Base-by-base conservation (phyloP, 2,888 invertebrate species). In the Baronia brevicornis region DNA sequence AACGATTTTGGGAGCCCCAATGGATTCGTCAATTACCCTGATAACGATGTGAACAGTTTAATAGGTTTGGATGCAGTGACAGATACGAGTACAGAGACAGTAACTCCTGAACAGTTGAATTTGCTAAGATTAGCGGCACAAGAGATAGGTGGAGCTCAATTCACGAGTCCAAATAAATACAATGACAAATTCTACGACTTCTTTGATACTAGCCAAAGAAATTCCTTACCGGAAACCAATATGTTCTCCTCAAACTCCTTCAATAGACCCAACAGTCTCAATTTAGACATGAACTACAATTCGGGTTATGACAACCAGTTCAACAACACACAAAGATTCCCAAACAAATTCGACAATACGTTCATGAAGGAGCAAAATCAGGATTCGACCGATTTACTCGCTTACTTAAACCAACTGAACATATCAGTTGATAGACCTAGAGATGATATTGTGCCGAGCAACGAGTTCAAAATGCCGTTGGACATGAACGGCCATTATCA, bases 91-190 rank as follows among this genome's bases (percentile, higher is more conserved):
- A 57, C 67, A 4, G 71, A 73, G 2, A 36, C 48, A 0, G 79
- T 79, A 0, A 69, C 79, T 0, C 78, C 77, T 2, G 84, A 80
- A 53, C 84, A 85, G 43, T 50, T 85, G 0, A 84, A 84, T 43
- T 46, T 85, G 23, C 59, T 85, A 34, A 65, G 84, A 46, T 53
- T 85, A 9, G 85, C 85, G n/a, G 82, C 85, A 2, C 84, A 84
- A 54, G 79, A 84, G 47, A 80, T 84, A 1, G 79, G 84, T 2
- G 82, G 82, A 2, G 82, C 84, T 2, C 84, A 84, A 39, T 82
- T 82, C 54, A 48, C 71, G 17, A 72, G 57, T 34, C 73, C 73
- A 1, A 77, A 60, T 33, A 68, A 73, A 48, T 74, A 53, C 33
- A 69, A 82, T 37, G 71, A 73, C 19, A 78, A 75, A 56, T 73